Conservation (phyloP, 1,140 invertebrate species). For the Drosophila tropicalis region DNA sequence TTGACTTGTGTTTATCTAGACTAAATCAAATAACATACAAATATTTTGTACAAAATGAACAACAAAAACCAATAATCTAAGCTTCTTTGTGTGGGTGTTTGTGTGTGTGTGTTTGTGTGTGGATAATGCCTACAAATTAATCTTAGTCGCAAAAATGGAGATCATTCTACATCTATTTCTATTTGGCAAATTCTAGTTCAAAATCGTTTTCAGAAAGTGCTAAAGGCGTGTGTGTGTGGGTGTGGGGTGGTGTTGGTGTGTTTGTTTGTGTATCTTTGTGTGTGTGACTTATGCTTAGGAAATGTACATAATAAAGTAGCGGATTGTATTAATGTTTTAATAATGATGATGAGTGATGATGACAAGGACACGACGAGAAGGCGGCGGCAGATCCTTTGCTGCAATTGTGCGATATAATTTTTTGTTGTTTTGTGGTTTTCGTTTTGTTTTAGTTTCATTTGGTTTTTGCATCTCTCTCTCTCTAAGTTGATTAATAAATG, state of each 20-base stretch:
- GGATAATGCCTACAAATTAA: neutral
- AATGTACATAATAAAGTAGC: slow-evolving; percentile 53
- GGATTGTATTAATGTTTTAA: neutral
- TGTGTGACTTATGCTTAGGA: slow-evolving; percentile 40
- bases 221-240: slow-evolving; percentile 26
- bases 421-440: slow-evolving; percentile 32
- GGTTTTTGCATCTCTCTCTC: slow-evolving; percentile 14
- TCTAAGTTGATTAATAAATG: slow-evolving; percentile 12
- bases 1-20: neutral
- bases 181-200: slow-evolving; percentile 35
- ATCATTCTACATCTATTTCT: slow-evolving; percentile 17
- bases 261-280: slow-evolving; percentile 12
- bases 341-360: neutral
- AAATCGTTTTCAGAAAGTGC: slow-evolving; percentile 47
- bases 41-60: neutral
- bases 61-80: neutral
- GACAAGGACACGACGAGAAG: slow-evolving; percentile 16
- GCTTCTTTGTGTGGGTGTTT: no score
- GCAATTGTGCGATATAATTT: slow-evolving; percentile 44
- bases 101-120: neutral
- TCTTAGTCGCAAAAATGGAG: neutral
- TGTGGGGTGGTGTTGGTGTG: neutral
- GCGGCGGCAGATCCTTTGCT: slow-evolving; percentile 18
- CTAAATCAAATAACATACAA: neutral
- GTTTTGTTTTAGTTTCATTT: slow-evolving; percentile 18